A percentile compares a stretch with the other conserved stretches of the same genome.
phyloP scores from a whole-genome alignment of 2,888 invertebrate species.

The Lochmaea crataegi region DNA sequence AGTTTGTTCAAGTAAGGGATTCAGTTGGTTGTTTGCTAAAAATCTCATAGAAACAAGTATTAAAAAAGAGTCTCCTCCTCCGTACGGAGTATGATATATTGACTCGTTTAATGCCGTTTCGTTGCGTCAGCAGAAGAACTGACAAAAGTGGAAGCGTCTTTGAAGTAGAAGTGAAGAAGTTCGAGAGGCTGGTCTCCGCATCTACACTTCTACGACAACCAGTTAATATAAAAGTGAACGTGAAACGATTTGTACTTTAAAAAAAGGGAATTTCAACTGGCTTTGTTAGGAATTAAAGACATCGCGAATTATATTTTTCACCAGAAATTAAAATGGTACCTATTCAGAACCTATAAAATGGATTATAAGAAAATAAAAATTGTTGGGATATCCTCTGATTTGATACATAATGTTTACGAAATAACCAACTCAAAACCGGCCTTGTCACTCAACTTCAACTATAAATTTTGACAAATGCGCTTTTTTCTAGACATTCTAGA shows the following conservation, averaged over 20 bases:
- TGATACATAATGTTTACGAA: no score
- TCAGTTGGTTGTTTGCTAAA: constrained; percentile 20
- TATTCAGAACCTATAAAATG: no score
- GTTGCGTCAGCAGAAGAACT: constrained; percentile 40
- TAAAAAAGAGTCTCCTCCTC: no score
- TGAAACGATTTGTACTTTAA: constrained; percentile 19
- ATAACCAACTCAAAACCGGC: no score
- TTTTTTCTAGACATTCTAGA: no score
- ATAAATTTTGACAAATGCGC: no score
- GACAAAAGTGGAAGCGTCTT: constrained; percentile 38
- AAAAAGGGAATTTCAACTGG: neutral
- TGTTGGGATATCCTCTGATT: no score
- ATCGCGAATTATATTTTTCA: no score
- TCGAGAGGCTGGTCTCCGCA: constrained; percentile 23
- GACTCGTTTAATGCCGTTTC: constrained; percentile 31
- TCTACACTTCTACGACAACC: constrained; percentile 8
- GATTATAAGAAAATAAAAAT: no score
- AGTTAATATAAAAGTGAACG: constrained; percentile 33
- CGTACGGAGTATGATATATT: constrained; percentile 8
- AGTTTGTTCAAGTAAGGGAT: neutral
- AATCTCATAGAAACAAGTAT: constrained; percentile 20
- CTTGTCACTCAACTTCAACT: no score
- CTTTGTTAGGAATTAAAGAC: no score
- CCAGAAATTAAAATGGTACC: no score
- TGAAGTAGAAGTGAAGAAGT: constrained; percentile 21